Evolutionary conservation across 2,797 vertebrate species (phyloP).

Genomic region (Channa striata): DNA sequence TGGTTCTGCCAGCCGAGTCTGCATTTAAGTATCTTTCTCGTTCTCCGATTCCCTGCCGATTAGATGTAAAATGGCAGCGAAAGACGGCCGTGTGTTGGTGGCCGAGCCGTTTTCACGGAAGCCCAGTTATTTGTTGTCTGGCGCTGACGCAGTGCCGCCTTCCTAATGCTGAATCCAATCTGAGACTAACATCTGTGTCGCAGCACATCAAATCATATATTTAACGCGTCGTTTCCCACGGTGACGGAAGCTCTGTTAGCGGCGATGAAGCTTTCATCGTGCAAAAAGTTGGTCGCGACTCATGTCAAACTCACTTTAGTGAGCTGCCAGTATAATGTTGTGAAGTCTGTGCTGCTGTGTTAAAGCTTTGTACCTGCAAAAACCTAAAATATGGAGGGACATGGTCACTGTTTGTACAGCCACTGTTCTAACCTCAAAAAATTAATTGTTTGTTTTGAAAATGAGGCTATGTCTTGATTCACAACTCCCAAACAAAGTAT

Average conservation of each 20-base stretch:
- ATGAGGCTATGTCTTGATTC: neutral
- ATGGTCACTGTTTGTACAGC: too few relatives aligned
- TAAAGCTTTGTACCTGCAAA: too few relatives aligned
- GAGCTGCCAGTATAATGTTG: neutral
- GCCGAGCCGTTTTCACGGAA: neutral
- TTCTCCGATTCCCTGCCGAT: constrained; percentile 26
- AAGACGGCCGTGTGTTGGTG: constrained; percentile 23
- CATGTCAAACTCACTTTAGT: neutral
- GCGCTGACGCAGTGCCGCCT: constrained; percentile 58
- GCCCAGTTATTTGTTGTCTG: neutral
- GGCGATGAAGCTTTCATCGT: neutral
- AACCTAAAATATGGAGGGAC: too few relatives aligned
- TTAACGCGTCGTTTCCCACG: neutral
- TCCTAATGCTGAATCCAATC: neutral
- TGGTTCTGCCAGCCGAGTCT: neutral
- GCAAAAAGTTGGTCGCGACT: neutral
- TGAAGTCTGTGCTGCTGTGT: too few relatives aligned
- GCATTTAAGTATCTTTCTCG: neutral
- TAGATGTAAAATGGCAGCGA: constrained; percentile 73
- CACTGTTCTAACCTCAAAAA: too few relatives aligned
- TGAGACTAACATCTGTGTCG: neutral
- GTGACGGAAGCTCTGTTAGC: accelerated
- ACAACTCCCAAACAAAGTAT: too few relatives aligned
- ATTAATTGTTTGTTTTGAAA: too few relatives aligned
- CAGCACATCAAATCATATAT: constrained; percentile 6